Evolutionary conservation across 1,140 invertebrate species (phyloP).

Genomic region (Potamilus streckersoni): DNA sequence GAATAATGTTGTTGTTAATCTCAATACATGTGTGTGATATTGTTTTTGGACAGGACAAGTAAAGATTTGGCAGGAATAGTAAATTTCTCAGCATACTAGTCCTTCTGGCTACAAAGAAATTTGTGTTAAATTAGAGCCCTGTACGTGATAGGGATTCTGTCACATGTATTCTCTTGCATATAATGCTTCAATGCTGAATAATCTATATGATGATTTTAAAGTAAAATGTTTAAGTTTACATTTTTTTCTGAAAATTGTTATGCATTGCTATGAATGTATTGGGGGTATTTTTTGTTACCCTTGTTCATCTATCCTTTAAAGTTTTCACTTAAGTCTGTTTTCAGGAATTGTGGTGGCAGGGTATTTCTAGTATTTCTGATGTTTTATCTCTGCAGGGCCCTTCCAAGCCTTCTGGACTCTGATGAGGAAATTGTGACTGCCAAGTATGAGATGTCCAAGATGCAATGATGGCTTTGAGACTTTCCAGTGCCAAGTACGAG

Average conservation of each 20-base stretch:
- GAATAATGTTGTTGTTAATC: too few species aligned
- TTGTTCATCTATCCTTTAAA: constrained; percentile 16
- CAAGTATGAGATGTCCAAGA: constrained; percentile 91
- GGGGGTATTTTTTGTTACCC: neutral
- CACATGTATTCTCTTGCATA: too few species aligned
- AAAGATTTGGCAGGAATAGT: too few species aligned
- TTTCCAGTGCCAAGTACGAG: constrained; percentile 80
- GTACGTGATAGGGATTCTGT: too few species aligned
- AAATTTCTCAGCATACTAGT: too few species aligned
- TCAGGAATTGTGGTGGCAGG: too few species aligned
- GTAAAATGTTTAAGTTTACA: constrained; percentile 7
- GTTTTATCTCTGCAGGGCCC: constrained; percentile 70
- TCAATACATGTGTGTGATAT: too few species aligned
- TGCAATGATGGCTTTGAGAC: constrained; percentile 75
- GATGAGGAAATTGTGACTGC: constrained; percentile 91
- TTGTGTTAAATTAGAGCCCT: too few species aligned
- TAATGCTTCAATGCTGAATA: too few species aligned
- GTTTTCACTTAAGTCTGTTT: neutral
- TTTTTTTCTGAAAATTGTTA: constrained; percentile 14
- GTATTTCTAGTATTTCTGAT: neutral
- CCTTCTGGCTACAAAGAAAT: too few species aligned
- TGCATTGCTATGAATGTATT: neutral
- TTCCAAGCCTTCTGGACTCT: constrained; percentile 87
- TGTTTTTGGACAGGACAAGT: too few species aligned
- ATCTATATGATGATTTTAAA: too few species aligned